Base-by-base conservation (phyloP, 1,140 invertebrate genomes). In the Druon quercuslanigerum region DNA sequence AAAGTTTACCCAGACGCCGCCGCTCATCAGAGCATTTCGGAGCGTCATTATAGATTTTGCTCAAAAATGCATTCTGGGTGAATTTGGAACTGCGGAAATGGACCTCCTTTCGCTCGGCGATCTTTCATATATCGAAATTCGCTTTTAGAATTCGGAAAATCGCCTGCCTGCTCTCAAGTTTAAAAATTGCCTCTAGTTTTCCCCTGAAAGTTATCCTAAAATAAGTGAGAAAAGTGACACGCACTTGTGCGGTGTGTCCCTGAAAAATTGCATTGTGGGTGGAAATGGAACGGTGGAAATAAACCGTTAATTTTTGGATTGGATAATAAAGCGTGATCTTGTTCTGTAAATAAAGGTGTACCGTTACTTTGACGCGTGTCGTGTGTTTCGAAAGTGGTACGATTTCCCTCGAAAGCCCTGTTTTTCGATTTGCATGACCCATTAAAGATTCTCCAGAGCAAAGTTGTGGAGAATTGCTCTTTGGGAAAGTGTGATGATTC, bases 211-310 rank as follows among this genome's bases (percentile, higher is more conserved):
- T 14, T 70, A 14, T 71, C 46, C 33, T 17, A 76, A 40, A 51
- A 33, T 70, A 33, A 11, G 17, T 13, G 51, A 40, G 52, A 19
- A 50, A 33, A 75, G 52, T 57, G 46, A 56, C 54, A 52, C 33
- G 51, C 19, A 72, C 33, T 51, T 46, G 71, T 72, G 40, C 50
- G 40, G 40, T 46, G 40, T 46, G 40, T 46, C 25, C 51, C 51
- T 57, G 33, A 73, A 78, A 77, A 82, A 81, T 78, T 83, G 85
- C 83, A 87, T 87, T 83, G 75, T 86, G 85, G 82, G 85, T 85
- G 78, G 66, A 88, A 57, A 84, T 77, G 87, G 80, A 87, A 90
- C 84, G 83, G 74, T 71, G 87, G 82, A 88, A 89, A 80, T 79
- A 82, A 80, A 88, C 83, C 84, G 78, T 84, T 84, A 84, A 82